Evolutionary conservation across 2,888 invertebrate species (phyloP).

Genomic region (Prenolepis imparis): DNA sequence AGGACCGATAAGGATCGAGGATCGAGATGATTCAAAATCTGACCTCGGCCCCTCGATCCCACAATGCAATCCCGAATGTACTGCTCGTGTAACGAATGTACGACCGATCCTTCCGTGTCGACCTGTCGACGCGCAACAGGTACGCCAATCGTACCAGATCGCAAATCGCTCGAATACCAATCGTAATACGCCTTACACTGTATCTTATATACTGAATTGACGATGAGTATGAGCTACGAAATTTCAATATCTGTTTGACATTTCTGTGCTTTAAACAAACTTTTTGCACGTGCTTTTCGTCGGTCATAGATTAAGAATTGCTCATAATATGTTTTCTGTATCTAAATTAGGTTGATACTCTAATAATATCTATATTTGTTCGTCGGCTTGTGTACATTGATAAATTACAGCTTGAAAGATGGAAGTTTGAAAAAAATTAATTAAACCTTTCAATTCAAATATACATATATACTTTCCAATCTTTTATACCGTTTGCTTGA

Average conservation of each 20-base stretch:
- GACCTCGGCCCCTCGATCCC: slow-evolving; percentile 70
- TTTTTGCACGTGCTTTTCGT: neutral
- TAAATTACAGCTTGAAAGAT: neutral
- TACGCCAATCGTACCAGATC: slow-evolving; percentile 24
- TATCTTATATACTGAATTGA: neutral
- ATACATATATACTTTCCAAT: neutral
- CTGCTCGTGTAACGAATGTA: slow-evolving; percentile 20
- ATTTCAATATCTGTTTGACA: neutral
- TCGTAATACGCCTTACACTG: slow-evolving; percentile 23
- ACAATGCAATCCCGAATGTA: slow-evolving; percentile 60
- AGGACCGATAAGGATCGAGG: slow-evolving; percentile 73
- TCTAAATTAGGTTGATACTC: neutral
- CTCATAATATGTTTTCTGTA: neutral
- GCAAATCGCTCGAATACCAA: slow-evolving; percentile 33
- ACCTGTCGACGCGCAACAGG: slow-evolving; percentile 44
- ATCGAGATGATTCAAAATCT: slow-evolving; percentile 75
- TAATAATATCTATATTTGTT: neutral
- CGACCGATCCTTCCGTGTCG: slow-evolving; percentile 8
- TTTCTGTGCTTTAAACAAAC: neutral
- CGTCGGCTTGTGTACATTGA: neutral
- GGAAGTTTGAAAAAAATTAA: neutral
- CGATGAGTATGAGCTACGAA: neutral
- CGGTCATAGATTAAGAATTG: neutral
- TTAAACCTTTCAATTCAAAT: neutral
- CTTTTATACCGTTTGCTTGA: neutral